Base-by-base conservation (phyloP, 2,113 vertebrate species). In the Podocnemis expansa region DNA sequence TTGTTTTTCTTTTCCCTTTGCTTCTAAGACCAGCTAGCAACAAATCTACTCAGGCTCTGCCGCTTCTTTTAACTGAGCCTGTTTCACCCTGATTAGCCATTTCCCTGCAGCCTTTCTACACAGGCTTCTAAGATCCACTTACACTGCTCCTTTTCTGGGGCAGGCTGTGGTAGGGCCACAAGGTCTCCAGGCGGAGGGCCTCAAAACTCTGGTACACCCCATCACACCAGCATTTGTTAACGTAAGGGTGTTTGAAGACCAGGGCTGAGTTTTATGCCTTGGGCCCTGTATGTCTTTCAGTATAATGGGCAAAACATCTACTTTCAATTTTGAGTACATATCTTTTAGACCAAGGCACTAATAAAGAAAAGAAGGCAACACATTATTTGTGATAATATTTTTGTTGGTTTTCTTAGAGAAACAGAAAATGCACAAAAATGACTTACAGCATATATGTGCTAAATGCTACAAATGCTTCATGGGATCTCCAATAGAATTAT, bases 241-340 rank as follows among this genome's bases (percentile, higher is more conserved):
- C 78, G 47, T 82, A 93, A 75, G 56, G 73, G 25, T 54, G 24
- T 78, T 12, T 75, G 82, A 95, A 93, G 93, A 91, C 93, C 91
- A 93, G 43, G 5, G 24, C 41, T 82, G 63, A 82, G 78, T 75
- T 90, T 79, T 80, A 41, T 73, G 84, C 73, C 73, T 88, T 67
- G 73, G 60, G 24, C 43, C 56, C 83, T 82, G 55, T 43, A 80
- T 31, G 22, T n/a, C 9, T n/a, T 85, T 49, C 73, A 89, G 55
- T 67, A 34, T 76, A 27, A 60, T 22, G 55, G 81, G 29, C 34
- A 52, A 79, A 88, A 85, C 14, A 0, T 25, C 19, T 83, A 38
- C 49, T 84, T 92, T 93, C 56, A 22, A 41, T 27, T 29, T 49
- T 76, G 82, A 27, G 16, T 14, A 88, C 34, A 22, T 56, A 63